A percentile compares a stretch with the other conserved stretches of the same genome.
phyloP scores from a whole-genome alignment of 2,797 vertebrate genomes.

The Myotis vivesi region DNA sequence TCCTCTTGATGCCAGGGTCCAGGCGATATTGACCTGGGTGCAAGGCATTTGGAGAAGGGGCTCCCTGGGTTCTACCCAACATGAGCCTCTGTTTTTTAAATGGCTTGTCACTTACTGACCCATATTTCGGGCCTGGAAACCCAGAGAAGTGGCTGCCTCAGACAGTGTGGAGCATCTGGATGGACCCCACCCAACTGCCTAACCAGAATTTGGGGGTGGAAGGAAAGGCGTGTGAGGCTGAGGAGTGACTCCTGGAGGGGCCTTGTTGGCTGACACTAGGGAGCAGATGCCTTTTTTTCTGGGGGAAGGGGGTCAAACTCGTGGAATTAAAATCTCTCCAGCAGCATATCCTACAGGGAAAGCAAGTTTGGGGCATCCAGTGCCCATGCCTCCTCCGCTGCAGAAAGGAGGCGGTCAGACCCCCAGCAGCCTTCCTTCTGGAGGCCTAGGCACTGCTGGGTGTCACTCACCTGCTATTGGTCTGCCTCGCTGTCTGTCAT shows the following conservation, averaged over 20 bases:
- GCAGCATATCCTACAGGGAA: background rate
- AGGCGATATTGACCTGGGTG: background rate
- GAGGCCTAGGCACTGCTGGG: background rate
- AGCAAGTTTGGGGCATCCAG: background rate
- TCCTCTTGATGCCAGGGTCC: background rate
- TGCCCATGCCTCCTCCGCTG: background rate
- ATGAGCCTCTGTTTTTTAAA: slow-evolving; percentile 6
- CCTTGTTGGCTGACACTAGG: background rate
- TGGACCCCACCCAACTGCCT: background rate
- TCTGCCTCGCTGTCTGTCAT: background rate
- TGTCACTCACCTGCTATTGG: background rate
- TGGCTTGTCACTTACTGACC: background rate
- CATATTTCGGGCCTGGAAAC: background rate
- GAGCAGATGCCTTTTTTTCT: slow-evolving; percentile 19
- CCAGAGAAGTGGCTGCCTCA: background rate
- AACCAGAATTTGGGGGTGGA: background rate
- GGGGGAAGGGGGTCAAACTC: background rate
- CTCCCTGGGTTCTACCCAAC: background rate
- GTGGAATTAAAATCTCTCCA: background rate
- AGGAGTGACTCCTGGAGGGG: background rate
- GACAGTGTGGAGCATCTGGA: background rate
- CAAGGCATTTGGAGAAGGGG: background rate
- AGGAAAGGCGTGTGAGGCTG: background rate
- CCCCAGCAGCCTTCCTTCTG: background rate
- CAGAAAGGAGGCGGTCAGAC: background rate